A percentile compares a stretch with the other conserved stretches of the same genome.
phyloP scores from a whole-genome alignment of 2,797 vertebrate species.

The Catharus ustulatus region DNA sequence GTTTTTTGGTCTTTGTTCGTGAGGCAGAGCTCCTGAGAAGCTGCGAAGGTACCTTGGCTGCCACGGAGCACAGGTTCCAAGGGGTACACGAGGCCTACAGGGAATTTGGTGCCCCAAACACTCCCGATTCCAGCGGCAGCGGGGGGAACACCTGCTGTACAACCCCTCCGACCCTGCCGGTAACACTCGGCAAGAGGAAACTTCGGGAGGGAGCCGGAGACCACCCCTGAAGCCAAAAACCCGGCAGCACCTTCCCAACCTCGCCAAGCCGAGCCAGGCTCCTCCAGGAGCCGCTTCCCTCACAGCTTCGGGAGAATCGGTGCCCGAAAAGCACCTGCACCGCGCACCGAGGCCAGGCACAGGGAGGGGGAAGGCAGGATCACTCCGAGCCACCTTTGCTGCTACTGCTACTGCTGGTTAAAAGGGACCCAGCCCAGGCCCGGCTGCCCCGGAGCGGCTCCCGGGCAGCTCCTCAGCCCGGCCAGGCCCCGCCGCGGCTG shows the following conservation, averaged over 20 bases:
- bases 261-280: neutral
- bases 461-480: constrained; percentile 18
- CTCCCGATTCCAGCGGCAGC: neutral
- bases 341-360: neutral
- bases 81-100: constrained; percentile 38
- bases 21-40: neutral
- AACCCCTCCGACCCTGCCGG: neutral
- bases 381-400: neutral
- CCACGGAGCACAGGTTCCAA: constrained; percentile 11
- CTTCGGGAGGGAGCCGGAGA: neutral
- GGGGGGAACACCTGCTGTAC: neutral
- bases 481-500: constrained; percentile 45
- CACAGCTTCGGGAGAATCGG: neutral
- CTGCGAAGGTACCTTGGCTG: neutral
- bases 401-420: neutral
- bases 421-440: constrained; percentile 26
- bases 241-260: neutral
- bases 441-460: constrained; percentile 48
- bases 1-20: neutral
- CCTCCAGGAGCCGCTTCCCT: neutral
- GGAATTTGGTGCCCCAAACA: neutral
- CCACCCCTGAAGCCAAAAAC: neutral
- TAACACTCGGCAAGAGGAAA: neutral
- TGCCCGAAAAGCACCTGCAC: constrained; percentile 1
- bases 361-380: neutral